Percentiles rank a stretch among this genome's conserved stretches.
Evolutionary conservation across 2,113 vertebrate species (phyloP).

Genomic region (Verasper variegatus): DNA sequence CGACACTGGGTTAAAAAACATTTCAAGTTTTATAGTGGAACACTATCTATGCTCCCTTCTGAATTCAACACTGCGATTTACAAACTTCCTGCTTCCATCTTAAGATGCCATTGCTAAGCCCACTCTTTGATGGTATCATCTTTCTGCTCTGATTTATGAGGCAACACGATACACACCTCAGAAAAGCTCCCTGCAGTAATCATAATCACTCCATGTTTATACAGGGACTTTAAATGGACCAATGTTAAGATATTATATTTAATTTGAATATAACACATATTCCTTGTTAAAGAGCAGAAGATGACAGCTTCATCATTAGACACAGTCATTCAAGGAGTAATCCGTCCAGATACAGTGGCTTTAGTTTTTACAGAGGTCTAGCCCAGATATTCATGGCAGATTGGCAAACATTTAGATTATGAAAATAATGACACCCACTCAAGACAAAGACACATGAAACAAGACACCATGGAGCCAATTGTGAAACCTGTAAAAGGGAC

Average conservation of each 20-base stretch:
- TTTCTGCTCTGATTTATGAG: conserved; percentile 72
- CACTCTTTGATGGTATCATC: conserved; percentile 72
- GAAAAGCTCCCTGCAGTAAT: conserved; percentile 53
- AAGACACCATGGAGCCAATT: conserved; percentile 29
- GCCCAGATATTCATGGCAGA: neutral
- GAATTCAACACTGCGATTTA: conserved; percentile 71
- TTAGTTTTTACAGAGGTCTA: conserved; percentile 23
- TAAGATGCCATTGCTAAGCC: conserved; percentile 72
- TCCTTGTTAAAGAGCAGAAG: conserved; percentile 67
- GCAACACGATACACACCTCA: conserved; percentile 70
- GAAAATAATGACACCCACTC: conserved; percentile 55
- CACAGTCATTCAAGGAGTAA: conserved; percentile 37
- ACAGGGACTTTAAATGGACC: conserved; percentile 51
- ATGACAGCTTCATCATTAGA: conserved; percentile 48
- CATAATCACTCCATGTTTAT: conserved; percentile 51
- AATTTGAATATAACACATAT: conserved; percentile 52
- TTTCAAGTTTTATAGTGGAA: conserved; percentile 80
- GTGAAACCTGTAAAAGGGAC: conserved; percentile 51
- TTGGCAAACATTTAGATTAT: conserved; percentile 34
- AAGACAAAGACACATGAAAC: conserved; percentile 51
- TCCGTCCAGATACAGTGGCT: conserved; percentile 61
- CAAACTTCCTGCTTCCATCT: conserved; percentile 77
- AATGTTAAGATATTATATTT: conserved; percentile 55
- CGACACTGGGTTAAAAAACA: conserved; percentile 62
- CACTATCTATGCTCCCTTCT: conserved; percentile 66